Conservation (phyloP, 2,888 invertebrate species). For the Adineta ricciae region DNA sequence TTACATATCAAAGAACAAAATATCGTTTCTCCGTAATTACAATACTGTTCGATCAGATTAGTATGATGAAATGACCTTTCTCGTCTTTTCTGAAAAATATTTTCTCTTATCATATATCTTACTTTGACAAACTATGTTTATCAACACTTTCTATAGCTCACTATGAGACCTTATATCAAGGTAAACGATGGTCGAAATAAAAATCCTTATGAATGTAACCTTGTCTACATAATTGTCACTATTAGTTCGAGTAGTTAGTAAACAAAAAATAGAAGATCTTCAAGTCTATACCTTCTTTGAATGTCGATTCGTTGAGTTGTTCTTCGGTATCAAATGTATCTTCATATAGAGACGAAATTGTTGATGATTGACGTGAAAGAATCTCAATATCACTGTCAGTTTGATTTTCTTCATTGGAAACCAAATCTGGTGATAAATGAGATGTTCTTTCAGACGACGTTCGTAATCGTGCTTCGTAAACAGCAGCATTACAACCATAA, state of each 20-base stretch:
- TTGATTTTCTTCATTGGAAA: neutral
- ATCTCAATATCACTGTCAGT: neutral
- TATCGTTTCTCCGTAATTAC: neutral
- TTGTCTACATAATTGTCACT: neutral
- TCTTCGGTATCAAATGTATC: neutral
- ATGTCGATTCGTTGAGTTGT: neutral
- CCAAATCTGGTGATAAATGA: neutral
- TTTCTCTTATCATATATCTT: neutral
- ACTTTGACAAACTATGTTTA: neutral
- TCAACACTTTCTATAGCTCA: neutral
- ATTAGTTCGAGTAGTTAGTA: neutral
- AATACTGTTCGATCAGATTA: neutral
- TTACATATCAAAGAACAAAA: neutral
- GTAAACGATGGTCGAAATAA: neutral
- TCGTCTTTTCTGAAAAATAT: too few species aligned
- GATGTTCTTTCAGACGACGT: neutral
- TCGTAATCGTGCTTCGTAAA: conserved; percentile 59
- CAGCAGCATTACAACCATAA: conserved; percentile 71
- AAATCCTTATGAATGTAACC: neutral
- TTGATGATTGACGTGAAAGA: neutral
- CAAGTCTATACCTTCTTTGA: conserved; percentile 9
- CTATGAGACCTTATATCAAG: neutral
- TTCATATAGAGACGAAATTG: neutral
- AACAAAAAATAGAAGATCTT: neutral
- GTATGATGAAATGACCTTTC: too few species aligned